Evolutionary conservation across 1,140 invertebrate species (phyloP).

Genomic region (Bilobella aurantiaca): DNA sequence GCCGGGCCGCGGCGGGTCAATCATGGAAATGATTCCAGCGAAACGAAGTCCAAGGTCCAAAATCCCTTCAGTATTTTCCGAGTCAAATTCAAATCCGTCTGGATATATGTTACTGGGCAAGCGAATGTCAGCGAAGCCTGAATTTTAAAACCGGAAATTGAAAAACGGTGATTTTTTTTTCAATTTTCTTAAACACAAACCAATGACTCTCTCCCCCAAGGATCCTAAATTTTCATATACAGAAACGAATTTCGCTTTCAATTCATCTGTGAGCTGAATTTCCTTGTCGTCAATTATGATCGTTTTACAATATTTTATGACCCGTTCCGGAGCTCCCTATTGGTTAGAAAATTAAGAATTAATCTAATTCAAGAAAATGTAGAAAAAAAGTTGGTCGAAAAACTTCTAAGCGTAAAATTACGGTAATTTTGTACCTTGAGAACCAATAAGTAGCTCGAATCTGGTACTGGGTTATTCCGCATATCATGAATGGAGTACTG

Average conservation of each 20-base stretch:
- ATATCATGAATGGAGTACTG: conserved; percentile 32
- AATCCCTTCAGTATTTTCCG: conserved; percentile 48
- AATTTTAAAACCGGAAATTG: background rate
- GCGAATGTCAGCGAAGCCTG: conserved; percentile 48
- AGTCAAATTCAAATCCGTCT: conserved; percentile 47
- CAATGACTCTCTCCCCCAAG: conserved; percentile 54
- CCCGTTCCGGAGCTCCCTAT: conserved; percentile 54
- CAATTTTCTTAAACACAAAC: conserved; percentile 22
- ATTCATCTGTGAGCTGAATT: conserved; percentile 45
- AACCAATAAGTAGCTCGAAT: conserved; percentile 49
- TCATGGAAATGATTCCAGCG: conserved; percentile 57
- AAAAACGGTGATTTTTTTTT: background rate
- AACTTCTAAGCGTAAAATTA: too few relatives aligned
- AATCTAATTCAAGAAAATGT: too few relatives aligned
- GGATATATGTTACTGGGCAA: conserved; percentile 47
- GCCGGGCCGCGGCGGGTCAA: conserved; percentile 52
- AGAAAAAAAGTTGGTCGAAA: too few relatives aligned
- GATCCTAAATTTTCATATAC: conserved; percentile 58
- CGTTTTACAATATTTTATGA: conserved; percentile 51
- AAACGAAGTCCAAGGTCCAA: conserved; percentile 47
- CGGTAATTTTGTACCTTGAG: conserved; percentile 47
- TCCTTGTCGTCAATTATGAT: conserved; percentile 51
- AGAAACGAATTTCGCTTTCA: conserved; percentile 50
- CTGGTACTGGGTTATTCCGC: conserved; percentile 40
- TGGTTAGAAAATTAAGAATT: background rate